Percentiles rank a stretch among this genome's conserved stretches.
phyloP scores from a whole-genome alignment of 2,797 vertebrate genomes.

The Pseudocheirus occidentalis region DNA sequence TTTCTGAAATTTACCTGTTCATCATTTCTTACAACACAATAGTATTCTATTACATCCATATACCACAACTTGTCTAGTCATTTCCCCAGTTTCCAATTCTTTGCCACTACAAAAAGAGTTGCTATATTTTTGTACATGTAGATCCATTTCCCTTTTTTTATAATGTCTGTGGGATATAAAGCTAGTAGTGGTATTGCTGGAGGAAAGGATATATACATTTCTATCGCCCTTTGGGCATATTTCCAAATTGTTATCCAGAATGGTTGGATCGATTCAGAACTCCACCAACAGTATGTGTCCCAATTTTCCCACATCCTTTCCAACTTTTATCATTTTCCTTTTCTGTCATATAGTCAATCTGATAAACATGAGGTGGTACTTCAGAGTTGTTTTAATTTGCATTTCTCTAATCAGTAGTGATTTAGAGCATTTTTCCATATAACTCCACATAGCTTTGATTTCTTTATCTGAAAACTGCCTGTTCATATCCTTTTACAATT shows the following conservation, averaged over 20 bases:
- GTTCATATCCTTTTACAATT: no score
- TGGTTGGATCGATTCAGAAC: background rate
- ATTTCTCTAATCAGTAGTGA: background rate
- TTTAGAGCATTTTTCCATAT: background rate
- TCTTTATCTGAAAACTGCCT: no score
- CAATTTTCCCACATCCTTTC: background rate
- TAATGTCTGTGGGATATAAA: background rate
- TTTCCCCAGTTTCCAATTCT: background rate
- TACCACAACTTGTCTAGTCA: background rate
- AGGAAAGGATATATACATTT: background rate
- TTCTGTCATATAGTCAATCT: background rate
- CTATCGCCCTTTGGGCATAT: background rate
- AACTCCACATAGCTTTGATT: background rate
- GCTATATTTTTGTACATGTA: background rate
- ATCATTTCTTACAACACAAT: background rate
- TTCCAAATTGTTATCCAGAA: background rate
- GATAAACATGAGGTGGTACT: background rate
- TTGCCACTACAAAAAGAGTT: background rate
- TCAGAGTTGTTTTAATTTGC: background rate
- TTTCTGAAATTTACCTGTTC: background rate
- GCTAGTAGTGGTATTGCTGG: background rate
- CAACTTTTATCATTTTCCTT: background rate
- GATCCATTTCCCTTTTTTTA: background rate
- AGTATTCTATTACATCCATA: background rate
- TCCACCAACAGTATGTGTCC: background rate